These are phyloP conservation scores for Theocolax elegans DNA, from an alignment of 1,140 invertebrate genomes.

Conservation along the genomic window DNA sequence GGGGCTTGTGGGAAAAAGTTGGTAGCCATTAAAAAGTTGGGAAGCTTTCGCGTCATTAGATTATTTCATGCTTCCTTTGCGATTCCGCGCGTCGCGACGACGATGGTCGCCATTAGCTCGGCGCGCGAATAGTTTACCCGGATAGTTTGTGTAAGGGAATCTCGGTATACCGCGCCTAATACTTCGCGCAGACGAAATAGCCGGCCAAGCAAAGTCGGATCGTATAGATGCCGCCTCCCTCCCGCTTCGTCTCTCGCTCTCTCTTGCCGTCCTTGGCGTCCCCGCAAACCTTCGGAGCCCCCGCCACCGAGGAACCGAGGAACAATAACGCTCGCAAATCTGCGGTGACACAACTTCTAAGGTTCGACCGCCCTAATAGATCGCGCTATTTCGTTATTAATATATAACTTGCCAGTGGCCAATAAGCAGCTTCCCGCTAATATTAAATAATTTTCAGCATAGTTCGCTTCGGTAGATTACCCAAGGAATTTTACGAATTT, in stretches of 20 bases:
- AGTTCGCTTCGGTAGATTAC: conserved; percentile 7
- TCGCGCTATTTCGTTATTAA: conserved; percentile 16
- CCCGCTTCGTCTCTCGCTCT: too few species aligned
- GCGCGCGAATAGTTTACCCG: conserved; percentile 31
- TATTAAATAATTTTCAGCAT: conserved; percentile 32
- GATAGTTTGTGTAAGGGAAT: conserved; percentile 35
- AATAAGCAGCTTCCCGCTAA: conserved; percentile 10
- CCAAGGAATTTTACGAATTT: neutral
- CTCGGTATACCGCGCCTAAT: conserved; percentile 14
- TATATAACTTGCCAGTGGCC: neutral
- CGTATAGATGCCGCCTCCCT: too few species aligned
- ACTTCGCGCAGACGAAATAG: too few species aligned
- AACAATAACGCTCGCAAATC: conserved; percentile 41
- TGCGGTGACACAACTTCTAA: conserved; percentile 29
- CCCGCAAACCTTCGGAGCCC: too few species aligned
- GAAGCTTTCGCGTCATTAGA: conserved; percentile 2
- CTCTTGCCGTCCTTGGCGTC: too few species aligned
- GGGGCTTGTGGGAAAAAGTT: too few species aligned
- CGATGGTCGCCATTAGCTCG: conserved; percentile 5
- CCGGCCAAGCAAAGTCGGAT: too few species aligned
- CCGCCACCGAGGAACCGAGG: neutral
- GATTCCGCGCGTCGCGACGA: neutral
- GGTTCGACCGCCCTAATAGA: neutral
- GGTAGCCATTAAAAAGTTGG: conserved; percentile 13
- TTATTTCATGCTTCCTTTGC: conserved; percentile 28